phyloP scores from a whole-genome alignment of 2,888 invertebrate species.

The Parnassius mnemosyne region DNA sequence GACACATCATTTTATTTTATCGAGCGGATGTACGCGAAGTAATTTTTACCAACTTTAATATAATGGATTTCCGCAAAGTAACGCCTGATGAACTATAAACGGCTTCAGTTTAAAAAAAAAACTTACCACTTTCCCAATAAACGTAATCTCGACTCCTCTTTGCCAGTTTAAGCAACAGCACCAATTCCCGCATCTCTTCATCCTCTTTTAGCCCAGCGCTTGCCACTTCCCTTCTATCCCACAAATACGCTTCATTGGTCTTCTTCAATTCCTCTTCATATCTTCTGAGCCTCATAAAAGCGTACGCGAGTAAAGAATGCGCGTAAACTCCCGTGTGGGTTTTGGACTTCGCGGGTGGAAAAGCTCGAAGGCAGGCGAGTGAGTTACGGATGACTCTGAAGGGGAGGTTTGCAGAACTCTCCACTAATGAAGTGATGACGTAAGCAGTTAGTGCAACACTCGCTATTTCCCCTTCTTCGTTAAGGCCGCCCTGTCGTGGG shows the following conservation, averaged over 20 bases:
- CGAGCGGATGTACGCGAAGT: no score
- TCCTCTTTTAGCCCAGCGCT: conserved; percentile 44
- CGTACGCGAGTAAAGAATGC: conserved; percentile 55
- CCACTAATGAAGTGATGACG: conserved; percentile 83
- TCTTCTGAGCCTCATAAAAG: conserved; percentile 52
- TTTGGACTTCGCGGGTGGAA: conserved; percentile 52
- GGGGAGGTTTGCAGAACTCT: conserved; percentile 76
- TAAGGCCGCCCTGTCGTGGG: conserved; percentile 72
- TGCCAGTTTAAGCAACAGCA: conserved; percentile 56
- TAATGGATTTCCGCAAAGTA: no score
- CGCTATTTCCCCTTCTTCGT: conserved; percentile 71
- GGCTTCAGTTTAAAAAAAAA: no score
- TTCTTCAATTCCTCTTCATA: conserved; percentile 54
- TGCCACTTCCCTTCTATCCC: conserved; percentile 30
- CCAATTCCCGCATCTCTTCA: conserved; percentile 52
- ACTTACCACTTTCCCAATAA: conserved; percentile 89
- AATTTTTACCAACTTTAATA: no score
- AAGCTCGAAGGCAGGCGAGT: conserved; percentile 80
- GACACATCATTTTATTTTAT: no score
- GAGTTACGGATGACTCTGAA: conserved; percentile 75
- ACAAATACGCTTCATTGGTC: conserved; percentile 45
- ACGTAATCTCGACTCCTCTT: conserved; percentile 78
- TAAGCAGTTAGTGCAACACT: conserved; percentile 85
- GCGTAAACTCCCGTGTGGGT: conserved; percentile 54
- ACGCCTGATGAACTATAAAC: no score